Percentiles rank a stretch among this genome's conserved stretches.
Conservation (phyloP, 2,888 invertebrate genomes). For the Acholoe squamosa region DNA sequence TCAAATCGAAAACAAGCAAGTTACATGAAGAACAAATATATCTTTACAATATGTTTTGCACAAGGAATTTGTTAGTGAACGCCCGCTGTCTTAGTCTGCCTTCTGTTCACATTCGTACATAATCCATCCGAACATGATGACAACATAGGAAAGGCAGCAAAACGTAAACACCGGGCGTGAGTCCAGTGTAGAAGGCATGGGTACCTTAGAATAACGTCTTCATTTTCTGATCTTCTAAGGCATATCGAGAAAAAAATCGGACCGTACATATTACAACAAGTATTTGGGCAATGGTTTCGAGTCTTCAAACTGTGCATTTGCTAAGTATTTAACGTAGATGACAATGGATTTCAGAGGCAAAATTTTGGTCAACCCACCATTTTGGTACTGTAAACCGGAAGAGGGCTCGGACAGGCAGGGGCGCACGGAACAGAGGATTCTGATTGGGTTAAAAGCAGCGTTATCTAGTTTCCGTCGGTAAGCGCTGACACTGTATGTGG, state of each 20-base stretch:
- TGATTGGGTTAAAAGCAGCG: background rate
- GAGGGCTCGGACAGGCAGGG: background rate
- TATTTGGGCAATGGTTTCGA: background rate
- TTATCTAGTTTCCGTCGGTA: too few species aligned
- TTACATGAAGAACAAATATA: too few species aligned
- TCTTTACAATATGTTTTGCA: too few species aligned
- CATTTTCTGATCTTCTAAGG: background rate
- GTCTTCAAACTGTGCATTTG: too few species aligned
- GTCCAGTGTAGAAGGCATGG: background rate
- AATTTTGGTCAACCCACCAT: constrained; percentile 16
- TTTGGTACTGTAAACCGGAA: constrained; percentile 55
- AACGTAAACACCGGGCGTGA: constrained; percentile 21
- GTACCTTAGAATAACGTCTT: background rate
- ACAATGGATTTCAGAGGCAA: background rate
- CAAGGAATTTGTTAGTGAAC: background rate
- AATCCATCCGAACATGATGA: background rate
- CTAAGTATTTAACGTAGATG: background rate
- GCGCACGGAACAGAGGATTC: background rate
- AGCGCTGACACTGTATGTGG: too few species aligned
- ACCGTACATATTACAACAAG: background rate
- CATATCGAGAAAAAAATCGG: background rate
- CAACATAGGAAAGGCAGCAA: background rate
- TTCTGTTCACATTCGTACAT: background rate
- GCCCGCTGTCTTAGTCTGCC: background rate
- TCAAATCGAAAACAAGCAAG: too few species aligned